Base-by-base conservation (phyloP, 2,888 invertebrate genomes). In the Drosophila cognata region DNA sequence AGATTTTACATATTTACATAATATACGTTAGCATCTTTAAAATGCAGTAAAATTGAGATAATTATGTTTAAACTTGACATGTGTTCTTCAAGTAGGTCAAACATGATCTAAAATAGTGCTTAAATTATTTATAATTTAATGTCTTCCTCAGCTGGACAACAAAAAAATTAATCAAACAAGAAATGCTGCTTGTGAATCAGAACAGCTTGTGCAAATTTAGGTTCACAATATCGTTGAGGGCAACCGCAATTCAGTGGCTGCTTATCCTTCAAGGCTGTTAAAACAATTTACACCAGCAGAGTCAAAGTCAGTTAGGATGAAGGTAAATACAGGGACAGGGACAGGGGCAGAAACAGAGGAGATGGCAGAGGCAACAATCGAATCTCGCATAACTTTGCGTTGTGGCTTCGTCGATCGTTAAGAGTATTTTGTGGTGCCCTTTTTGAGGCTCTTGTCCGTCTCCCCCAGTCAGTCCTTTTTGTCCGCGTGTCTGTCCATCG, bases 201-300 rank as follows among this genome's bases (percentile, higher is more conserved):
- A 43, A 25, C 57, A 46, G 52, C 57, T 59, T 67, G 59, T 51
- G 60, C 38, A 65, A 78, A 64, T 55, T 63, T 70, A 70, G 64
- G 71, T 73, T 82, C 78, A 71, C 83, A 83, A 69, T 51, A 31
- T 50, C 74, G 71, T 74, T 52, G 71, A 60, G 46, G 67, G 73
- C 61, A 50, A 57, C 70, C 85, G 61, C 74, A 77, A 80, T 76
- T 77, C 80, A 56, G 76, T 79, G 83, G 69, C 81, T 72, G 84
- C 71, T 87, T 84, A 89, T 84, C 84, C 87, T 87, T 84, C 89
- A 84, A 84, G 84, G 84, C 89, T 84, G 89, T 84, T 84, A 84
- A 84, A 84, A 89, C 89, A 89, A 84, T 84, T 84, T 84, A 84
- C 89, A 84, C 84, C 81, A 83, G 55, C 64, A 50, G 65, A 55